These are phyloP conservation scores for Zaprionus ghesquierei DNA, from an alignment of 1,140 invertebrate species.

Conservation along the genomic window DNA sequence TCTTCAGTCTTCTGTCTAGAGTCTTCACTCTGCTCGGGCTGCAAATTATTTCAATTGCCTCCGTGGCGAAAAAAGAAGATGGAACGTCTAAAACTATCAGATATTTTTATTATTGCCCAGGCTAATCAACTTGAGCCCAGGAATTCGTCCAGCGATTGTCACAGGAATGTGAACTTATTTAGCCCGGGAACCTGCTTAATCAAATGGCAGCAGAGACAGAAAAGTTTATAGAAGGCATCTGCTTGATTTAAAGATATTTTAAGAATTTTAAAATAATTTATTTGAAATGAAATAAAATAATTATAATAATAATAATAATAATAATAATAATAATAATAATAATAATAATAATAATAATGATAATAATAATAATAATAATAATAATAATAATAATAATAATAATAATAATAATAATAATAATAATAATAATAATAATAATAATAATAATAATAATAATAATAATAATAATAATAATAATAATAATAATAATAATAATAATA, in stretches of 20 bases:
- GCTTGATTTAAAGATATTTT: neutral
- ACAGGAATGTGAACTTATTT: slow-evolving; percentile 30
- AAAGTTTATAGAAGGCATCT: neutral
- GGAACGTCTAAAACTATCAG: slow-evolving; percentile 17
- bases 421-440: too few relatives aligned
- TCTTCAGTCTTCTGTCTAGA: slow-evolving; percentile 18
- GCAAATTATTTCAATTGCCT: slow-evolving; percentile 53
- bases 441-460: too few relatives aligned
- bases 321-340: too few relatives aligned
- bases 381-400: too few relatives aligned
- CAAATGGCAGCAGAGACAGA: neutral
- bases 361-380: too few relatives aligned
- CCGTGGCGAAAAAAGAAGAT: neutral
- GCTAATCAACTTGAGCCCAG: slow-evolving; percentile 36
- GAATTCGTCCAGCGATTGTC: slow-evolving; percentile 32
- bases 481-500: too few relatives aligned
- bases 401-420: too few relatives aligned
- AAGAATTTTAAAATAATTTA: neutral
- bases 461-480: too few relatives aligned
- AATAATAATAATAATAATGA: neutral
- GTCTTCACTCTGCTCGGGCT: neutral
- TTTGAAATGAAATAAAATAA: neutral
- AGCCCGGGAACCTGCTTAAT: neutral
- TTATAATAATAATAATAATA: too few relatives aligned
- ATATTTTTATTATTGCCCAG: slow-evolving; percentile 37